These are phyloP conservation scores for Myiotriccus ornatus DNA, from an alignment of 2,797 vertebrate species.

Conservation along the genomic window DNA sequence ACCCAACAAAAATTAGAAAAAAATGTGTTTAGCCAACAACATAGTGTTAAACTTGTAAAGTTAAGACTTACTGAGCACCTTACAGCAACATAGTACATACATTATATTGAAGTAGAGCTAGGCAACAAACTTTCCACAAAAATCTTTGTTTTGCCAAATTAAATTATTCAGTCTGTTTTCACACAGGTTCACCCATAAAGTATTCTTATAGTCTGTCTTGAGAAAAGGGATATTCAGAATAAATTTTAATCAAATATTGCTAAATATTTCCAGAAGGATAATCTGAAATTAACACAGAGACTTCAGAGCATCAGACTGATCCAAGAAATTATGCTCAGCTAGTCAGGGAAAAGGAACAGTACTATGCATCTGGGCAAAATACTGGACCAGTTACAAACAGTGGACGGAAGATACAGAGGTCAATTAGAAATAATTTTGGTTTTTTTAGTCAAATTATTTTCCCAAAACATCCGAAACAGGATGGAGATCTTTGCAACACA, in stretches of 20 bases:
- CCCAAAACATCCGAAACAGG: background rate
- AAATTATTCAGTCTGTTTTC: background rate
- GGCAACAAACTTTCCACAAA: background rate
- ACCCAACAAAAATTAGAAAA: background rate
- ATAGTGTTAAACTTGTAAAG: background rate
- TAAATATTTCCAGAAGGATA: constrained; percentile 29
- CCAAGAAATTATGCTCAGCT: background rate
- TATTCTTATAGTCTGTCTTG: background rate
- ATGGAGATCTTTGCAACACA: background rate
- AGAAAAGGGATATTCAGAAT: background rate
- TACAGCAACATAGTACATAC: background rate
- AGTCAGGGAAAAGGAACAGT: background rate
- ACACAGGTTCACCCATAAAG: background rate
- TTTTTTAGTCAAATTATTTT: background rate
- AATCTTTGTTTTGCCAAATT: background rate
- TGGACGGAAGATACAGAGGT: background rate
- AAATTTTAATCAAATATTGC: constrained; percentile 17
- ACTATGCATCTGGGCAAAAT: background rate
- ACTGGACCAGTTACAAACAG: background rate
- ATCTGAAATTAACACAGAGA: background rate
- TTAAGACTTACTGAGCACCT: background rate
- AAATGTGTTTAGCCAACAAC: background rate
- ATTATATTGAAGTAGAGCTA: background rate
- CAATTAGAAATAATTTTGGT: background rate
- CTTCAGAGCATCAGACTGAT: background rate